Evolutionary conservation across 2,113 vertebrate genomes (phyloP), one percentile per base, ranked within the genome.

Genomic region (Festucalex cinctus): DNA sequence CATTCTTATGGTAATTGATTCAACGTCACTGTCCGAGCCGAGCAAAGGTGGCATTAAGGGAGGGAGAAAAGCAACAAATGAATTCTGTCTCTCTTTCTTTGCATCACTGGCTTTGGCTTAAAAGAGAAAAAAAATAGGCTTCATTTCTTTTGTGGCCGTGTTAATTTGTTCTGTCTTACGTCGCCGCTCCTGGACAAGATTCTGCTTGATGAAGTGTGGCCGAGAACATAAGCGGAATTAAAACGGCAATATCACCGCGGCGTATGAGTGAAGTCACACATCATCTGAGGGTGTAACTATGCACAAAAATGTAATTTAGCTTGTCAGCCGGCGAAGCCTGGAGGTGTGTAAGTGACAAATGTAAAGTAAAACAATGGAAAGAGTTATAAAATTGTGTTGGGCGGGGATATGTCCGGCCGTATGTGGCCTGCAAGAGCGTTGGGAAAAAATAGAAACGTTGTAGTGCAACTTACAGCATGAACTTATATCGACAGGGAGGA

Each of bases 271-370:
- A 26, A 43, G 60, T 62, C 60, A 2, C 60, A 8, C 58, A 49
- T 71, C 57, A 36, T 62, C 58, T 54, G n/a, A 53, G 71, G 59
- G 43, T 64, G 62, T 32, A 60, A 68, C 64, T 28, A 28, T 20
- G n/a, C 43, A 57, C 24, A 10, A 5, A 49, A 69, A 68, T 63
- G 1, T 35, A 41, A 69, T 74, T 69, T 57, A 35, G 4, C 36
- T 62, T 39, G 53, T 74, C 66, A 67, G 59, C 6, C 36, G 70
- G 43, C 54, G 44, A 63, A 68, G 44, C 56, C 69, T 0, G 54
- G 26, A 17, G 60, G 48, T 60, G 43, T 49, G 41, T 48, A 66
- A 71, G 43, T 66, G 51, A 51, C 66, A 39, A 57, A 56, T 28
- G 4, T 2, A 1, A 49, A 63, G 41, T 9, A 28, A 57, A 64